phyloP scores from a whole-genome alignment of 1,140 invertebrate species.

The Calephelis nemesis region DNA sequence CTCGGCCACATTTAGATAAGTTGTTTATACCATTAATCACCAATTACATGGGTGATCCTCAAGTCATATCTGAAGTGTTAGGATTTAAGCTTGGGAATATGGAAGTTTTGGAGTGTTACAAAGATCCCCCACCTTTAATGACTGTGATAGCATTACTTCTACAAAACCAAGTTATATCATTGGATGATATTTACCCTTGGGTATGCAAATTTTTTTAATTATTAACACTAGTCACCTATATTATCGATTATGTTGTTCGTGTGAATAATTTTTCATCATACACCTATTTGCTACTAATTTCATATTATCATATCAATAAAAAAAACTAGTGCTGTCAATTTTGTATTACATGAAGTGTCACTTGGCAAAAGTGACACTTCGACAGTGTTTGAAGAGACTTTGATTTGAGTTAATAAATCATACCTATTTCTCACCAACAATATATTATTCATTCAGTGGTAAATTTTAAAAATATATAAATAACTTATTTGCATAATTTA shows the following conservation, averaged over 20 bases:
- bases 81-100: constrained; percentile 95
- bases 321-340: too few relatives aligned
- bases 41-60: constrained; percentile 90
- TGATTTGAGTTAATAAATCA: too few relatives aligned
- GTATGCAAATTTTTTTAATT: constrained; percentile 77
- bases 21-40: constrained; percentile 92
- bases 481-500: background rate
- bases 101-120: constrained; percentile 82
- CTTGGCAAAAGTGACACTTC: too few relatives aligned
- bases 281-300: constrained; percentile 18
- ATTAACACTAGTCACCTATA: background rate
- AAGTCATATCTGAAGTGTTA: constrained; percentile 90
- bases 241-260: background rate
- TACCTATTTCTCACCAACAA: too few relatives aligned
- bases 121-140: constrained; percentile 91
- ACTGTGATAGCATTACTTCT: constrained; percentile 93
- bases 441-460: too few relatives aligned
- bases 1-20: constrained; percentile 85
- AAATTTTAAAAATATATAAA: background rate
- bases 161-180: constrained; percentile 90
- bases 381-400: too few relatives aligned
- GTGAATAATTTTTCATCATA: constrained; percentile 4
- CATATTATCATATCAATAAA: too few relatives aligned
- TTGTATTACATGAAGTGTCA: too few relatives aligned
- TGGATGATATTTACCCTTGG: constrained; percentile 96